Evolutionary conservation across 2,797 vertebrate species (phyloP).

Genomic region (Limnodromus scolopaceus): DNA sequence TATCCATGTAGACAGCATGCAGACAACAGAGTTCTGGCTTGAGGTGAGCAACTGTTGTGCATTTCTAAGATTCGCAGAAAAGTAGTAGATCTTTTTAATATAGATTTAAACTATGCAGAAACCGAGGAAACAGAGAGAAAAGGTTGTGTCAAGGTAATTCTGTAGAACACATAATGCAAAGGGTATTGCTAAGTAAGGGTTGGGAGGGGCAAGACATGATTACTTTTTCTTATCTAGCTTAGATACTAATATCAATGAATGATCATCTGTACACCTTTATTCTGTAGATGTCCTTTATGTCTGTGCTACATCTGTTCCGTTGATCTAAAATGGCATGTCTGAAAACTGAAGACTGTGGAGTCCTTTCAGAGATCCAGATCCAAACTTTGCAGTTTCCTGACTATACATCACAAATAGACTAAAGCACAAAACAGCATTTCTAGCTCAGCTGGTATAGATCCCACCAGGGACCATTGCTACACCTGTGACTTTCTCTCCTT

Average conservation of each 20-base stretch:
- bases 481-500: background rate
- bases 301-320: background rate
- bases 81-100: background rate
- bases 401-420: background rate
- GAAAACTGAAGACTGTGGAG: background rate
- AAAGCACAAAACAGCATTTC: background rate
- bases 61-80: background rate
- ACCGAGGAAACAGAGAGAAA: background rate
- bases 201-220: background rate
- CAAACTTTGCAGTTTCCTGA: background rate
- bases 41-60: background rate
- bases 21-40: background rate
- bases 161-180: background rate
- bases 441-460: background rate
- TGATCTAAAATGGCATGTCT: background rate
- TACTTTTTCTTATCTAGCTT: background rate
- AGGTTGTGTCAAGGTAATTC: background rate
- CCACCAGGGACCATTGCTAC: background rate
- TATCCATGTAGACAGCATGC: background rate
- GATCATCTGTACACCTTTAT: background rate
- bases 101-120: background rate
- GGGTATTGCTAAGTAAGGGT: background rate
- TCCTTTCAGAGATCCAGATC: background rate
- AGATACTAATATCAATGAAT: background rate
- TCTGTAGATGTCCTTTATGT: background rate